phyloP scores from a whole-genome alignment of 1,140 invertebrate genomes.

The Drosophila tsacasi region DNA sequence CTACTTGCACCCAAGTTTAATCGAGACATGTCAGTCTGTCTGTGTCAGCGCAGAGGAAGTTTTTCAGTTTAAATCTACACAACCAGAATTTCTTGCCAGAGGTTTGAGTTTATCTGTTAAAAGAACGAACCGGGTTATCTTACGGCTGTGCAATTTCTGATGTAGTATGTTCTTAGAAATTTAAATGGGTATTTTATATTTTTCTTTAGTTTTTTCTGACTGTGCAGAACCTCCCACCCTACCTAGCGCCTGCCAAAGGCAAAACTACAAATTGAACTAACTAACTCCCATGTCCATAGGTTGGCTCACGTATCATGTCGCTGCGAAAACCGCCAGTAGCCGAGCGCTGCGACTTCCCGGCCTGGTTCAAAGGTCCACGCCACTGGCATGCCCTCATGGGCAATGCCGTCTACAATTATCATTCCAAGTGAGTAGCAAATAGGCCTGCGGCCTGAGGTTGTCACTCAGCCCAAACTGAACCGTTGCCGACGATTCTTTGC shows the following conservation, averaged over 20 bases:
- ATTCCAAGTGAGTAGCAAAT: constrained; percentile 82
- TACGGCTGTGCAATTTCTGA: background rate
- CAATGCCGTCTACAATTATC: constrained; percentile 84
- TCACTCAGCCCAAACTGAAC: constrained; percentile 54
- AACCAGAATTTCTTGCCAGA: background rate
- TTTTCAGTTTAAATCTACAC: constrained; percentile 2
- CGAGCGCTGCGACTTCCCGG: constrained; percentile 84
- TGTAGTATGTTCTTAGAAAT: too few relatives aligned
- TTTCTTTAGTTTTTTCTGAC: background rate
- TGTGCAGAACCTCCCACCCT: background rate
- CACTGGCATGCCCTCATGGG: constrained; percentile 85
- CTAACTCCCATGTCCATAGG: constrained; percentile 46
- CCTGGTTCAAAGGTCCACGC: constrained; percentile 84
- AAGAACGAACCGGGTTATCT: background rate
- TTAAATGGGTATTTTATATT: too few relatives aligned
- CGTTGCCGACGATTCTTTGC: constrained; percentile 29
- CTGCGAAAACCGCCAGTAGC: constrained; percentile 81
- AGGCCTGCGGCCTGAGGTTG: constrained; percentile 54
- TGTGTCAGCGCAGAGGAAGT: background rate
- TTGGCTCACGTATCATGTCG: constrained; percentile 85
- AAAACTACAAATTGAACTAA: constrained; percentile 17
- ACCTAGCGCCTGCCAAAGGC: background rate
- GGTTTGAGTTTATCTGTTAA: background rate
- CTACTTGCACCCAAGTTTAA: constrained; percentile 11
- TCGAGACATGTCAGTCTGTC: constrained; percentile 14